Conservation (phyloP, 2,888 invertebrate genomes). For the Agriopis aurantiaria region DNA sequence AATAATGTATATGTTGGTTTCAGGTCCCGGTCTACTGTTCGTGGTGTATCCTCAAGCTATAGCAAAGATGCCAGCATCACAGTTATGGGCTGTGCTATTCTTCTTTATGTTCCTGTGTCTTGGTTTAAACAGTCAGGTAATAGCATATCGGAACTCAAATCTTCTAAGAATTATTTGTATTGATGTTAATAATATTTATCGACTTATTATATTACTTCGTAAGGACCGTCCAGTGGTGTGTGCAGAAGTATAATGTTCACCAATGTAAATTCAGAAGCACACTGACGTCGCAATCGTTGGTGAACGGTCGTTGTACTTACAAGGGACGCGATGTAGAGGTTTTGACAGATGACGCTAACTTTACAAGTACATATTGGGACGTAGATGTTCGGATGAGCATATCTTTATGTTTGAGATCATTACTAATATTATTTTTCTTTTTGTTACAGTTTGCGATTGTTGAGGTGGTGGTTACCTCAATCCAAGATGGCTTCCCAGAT, state of each 20-base stretch:
- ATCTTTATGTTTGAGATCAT: background rate
- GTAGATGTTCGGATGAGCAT: background rate
- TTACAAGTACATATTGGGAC: too few relatives aligned
- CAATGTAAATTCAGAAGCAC: too few relatives aligned
- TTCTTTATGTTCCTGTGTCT: conserved; percentile 96
- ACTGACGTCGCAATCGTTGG: too few relatives aligned
- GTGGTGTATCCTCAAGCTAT: conserved; percentile 97
- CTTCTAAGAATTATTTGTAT: too few relatives aligned
- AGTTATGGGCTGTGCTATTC: conserved; percentile 95
- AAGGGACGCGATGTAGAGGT: too few relatives aligned
- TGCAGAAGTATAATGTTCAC: too few relatives aligned
- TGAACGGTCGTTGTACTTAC: too few relatives aligned
- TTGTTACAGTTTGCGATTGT: conserved; percentile 94
- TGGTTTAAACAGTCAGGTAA: conserved; percentile 94
- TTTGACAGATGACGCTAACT: too few relatives aligned
- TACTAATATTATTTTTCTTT: conserved; percentile 5
- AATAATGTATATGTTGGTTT: conserved; percentile 45
- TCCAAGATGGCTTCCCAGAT: conserved; percentile 96
- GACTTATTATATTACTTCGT: too few relatives aligned
- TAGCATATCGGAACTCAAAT: conserved; percentile 15
- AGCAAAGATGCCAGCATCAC: conserved; percentile 96
- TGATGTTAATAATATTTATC: too few relatives aligned
- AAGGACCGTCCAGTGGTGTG: too few relatives aligned
- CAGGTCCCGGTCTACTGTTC: conserved; percentile 95
- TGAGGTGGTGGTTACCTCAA: conserved; percentile 97